Evolutionary conservation across 1,140 invertebrate genomes (phyloP).

Genomic region (Andricus grossulariae): DNA sequence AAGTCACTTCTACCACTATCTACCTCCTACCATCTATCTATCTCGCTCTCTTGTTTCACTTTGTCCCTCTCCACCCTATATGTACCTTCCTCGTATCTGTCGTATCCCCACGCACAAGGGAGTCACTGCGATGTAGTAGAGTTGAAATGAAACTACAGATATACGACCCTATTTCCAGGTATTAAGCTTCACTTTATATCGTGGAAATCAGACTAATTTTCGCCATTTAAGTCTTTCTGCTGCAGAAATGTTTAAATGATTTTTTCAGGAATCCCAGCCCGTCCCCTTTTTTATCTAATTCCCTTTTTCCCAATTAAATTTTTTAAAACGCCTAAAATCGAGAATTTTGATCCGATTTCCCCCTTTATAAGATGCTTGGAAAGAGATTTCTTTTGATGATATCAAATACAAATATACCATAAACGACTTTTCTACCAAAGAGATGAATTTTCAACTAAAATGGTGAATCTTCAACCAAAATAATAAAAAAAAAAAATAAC

Average conservation of each 20-base stretch:
- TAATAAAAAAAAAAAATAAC: no score
- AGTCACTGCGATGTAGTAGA: slow-evolving; percentile 11
- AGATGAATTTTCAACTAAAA: no score
- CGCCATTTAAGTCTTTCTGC: slow-evolving; percentile 2
- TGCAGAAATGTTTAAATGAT: slow-evolving; percentile 7
- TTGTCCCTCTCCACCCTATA: not conserved
- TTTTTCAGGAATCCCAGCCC: no score
- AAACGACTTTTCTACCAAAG: no score
- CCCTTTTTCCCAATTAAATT: no score
- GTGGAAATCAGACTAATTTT: not conserved
- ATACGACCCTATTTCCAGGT: not conserved
- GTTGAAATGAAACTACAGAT: slow-evolving; percentile 33
- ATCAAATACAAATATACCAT: no score
- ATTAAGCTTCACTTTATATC: not conserved
- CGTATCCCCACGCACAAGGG: slow-evolving; percentile 17
- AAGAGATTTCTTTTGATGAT: no score
- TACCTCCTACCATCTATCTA: not conserved
- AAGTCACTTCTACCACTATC: slow-evolving; percentile 34
- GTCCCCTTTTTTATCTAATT: no score
- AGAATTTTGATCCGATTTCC: no score
- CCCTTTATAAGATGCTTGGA: no score
- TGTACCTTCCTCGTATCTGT: slow-evolving; percentile 7
- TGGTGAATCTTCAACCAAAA: no score
- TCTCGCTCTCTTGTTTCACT: slow-evolving; percentile 26
- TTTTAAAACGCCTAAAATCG: no score